These are phyloP conservation scores for Vulpes lagopus DNA, from an alignment of 2,113 vertebrate species.

Conservation along the genomic window DNA sequence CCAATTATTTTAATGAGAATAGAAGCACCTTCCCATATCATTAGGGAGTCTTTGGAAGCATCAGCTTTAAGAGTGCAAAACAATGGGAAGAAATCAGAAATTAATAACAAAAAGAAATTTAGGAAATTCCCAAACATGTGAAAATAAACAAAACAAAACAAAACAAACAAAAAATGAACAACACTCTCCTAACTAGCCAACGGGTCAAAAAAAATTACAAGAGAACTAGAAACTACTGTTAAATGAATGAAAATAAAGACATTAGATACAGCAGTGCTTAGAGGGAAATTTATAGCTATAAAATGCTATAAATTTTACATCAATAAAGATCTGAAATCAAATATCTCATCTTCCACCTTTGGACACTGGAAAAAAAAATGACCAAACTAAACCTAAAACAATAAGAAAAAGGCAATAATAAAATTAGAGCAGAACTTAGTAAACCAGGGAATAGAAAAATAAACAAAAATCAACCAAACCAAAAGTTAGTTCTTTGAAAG, in stretches of 20 bases:
- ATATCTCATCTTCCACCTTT: not conserved
- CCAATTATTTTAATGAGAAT: conserved; percentile 9
- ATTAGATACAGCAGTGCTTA: not conserved
- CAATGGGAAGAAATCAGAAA: not conserved
- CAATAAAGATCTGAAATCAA: not conserved
- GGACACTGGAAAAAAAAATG: not conserved
- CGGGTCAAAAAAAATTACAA: not conserved
- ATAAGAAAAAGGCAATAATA: not conserved
- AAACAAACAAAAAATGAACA: not conserved
- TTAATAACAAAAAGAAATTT: not conserved
- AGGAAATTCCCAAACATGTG: not conserved
- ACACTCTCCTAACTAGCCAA: not conserved
- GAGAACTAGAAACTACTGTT: not conserved
- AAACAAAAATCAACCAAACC: conserved; percentile 27
- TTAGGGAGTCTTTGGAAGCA: not conserved
- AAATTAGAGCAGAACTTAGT: conserved; percentile 33
- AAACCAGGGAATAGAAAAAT: not conserved
- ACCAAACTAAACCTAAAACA: conserved; percentile 33
- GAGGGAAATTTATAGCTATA: conserved; percentile 4
- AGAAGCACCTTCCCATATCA: not conserved
- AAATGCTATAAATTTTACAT: not conserved
- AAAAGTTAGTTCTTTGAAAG: conserved; percentile 29
- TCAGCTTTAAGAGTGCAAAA: not conserved
- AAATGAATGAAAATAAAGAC: not conserved
- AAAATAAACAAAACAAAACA: not conserved